A percentile compares a stretch with the other conserved stretches of the same genome.
Conservation (phyloP, 2,113 vertebrate species). For the Mionectes macconnelli region DNA sequence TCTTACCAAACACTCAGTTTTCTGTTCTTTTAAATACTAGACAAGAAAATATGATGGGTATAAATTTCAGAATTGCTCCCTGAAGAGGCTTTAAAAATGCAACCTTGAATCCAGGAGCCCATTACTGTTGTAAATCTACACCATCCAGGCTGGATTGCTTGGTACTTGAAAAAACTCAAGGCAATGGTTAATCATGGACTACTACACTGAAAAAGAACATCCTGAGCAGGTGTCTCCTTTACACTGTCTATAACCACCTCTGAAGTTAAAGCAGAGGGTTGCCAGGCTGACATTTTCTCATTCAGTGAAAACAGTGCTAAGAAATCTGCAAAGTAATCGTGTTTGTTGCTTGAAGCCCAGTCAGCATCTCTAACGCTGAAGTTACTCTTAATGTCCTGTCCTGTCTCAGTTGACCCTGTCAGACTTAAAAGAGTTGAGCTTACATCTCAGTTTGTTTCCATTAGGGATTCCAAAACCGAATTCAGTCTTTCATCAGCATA, state of each 20-base stretch:
- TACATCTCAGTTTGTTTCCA: neutral
- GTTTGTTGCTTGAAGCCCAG: neutral
- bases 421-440: neutral
- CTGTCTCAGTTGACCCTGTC: neutral
- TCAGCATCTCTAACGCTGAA: neutral
- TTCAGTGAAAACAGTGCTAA: neutral
- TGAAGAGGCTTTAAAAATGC: neutral
- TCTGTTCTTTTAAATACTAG: neutral
- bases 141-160: neutral
- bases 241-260: neutral
- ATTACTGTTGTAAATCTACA: neutral
- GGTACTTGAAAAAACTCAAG: neutral
- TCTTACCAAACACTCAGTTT: neutral
- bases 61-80: neutral
- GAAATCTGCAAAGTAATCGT: neutral
- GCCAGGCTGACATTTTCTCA: neutral
- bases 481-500: neutral
- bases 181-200: neutral
- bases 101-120: neutral
- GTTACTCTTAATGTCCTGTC: neutral
- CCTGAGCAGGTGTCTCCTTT: neutral
- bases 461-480: neutral
- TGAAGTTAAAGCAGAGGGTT: neutral
- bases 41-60: neutral
- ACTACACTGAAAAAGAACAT: neutral